These are phyloP conservation scores for Heterochromis multidens DNA, from an alignment of 2,113 vertebrate species.

Conservation along the genomic window DNA sequence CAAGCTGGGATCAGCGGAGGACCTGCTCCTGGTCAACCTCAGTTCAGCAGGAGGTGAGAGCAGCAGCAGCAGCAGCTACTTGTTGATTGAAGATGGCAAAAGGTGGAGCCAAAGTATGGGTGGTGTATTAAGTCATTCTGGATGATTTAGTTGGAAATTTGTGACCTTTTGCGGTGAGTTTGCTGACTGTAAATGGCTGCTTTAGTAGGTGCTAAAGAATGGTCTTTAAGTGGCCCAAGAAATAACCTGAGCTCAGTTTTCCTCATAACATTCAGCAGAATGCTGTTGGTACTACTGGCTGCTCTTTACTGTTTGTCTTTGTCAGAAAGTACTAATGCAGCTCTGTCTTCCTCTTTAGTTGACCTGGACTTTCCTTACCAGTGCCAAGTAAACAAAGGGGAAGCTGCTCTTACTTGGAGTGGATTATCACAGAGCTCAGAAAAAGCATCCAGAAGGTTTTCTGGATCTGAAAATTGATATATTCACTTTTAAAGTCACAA, in stretches of 20 bases:
- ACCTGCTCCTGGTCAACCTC: conserved; percentile 89
- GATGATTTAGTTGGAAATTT: conserved; percentile 7
- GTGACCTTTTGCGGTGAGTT: neutral
- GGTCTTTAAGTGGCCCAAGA: neutral
- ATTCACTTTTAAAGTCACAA: neutral
- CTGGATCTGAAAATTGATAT: neutral
- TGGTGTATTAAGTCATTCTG: neutral
- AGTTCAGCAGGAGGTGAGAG: conserved; percentile 93
- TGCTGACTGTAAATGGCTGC: neutral
- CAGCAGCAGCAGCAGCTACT: conserved; percentile 28
- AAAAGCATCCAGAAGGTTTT: neutral
- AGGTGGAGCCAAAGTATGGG: neutral
- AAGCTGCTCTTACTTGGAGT: neutral
- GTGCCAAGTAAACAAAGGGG: neutral
- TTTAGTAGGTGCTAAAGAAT: neutral
- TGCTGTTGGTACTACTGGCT: neutral
- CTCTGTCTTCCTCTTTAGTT: neutral
- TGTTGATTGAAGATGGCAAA: neutral
- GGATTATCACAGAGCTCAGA: neutral
- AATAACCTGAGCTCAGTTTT: conserved; percentile 1
- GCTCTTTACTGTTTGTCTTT: neutral
- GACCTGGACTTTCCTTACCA: conserved; percentile 2
- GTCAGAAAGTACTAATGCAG: neutral
- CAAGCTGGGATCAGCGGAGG: conserved; percentile 92
- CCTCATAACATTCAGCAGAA: neutral